Conservation (phyloP, 2,888 invertebrate genomes). For the Punctoribates punctum region DNA sequence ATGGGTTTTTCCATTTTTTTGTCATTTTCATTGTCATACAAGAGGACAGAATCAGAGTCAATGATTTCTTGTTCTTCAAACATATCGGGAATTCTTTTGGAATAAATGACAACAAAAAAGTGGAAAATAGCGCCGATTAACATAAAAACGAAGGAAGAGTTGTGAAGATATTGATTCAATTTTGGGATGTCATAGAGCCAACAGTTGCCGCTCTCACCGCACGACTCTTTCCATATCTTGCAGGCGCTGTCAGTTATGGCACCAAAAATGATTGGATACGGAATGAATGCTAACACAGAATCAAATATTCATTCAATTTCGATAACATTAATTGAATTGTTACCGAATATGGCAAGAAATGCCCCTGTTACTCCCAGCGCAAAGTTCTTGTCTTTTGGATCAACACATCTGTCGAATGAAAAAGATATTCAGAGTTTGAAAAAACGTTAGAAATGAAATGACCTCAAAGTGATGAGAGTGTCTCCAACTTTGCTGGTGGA, state of each 20-base stretch:
- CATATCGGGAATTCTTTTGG: slow-evolving; percentile 37
- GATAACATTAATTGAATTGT: background rate
- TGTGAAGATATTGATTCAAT: slow-evolving; percentile 47
- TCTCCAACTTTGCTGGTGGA: slow-evolving; percentile 66
- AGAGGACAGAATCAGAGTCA: background rate
- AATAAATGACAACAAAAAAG: slow-evolving; percentile 42
- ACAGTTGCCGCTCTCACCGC: slow-evolving; percentile 63
- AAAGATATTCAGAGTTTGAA: background rate
- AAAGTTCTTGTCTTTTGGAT: background rate
- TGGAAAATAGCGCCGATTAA: slow-evolving; percentile 45
- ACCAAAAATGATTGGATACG: slow-evolving; percentile 69
- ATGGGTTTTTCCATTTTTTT: background rate
- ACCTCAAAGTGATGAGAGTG: slow-evolving; percentile 62
- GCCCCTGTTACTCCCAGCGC: background rate
- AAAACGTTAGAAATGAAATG: background rate
- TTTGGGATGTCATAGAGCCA: slow-evolving; percentile 63
- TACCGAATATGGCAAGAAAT: background rate
- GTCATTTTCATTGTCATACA: background rate
- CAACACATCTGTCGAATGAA: background rate
- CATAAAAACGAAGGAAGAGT: slow-evolving; percentile 45
- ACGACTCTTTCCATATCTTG: slow-evolving; percentile 63
- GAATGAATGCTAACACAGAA: slow-evolving; percentile 57
- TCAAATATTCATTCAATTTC: background rate
- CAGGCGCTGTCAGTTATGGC: slow-evolving; percentile 67
- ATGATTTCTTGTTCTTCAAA: slow-evolving; percentile 38